Conservation (phyloP, 2,888 invertebrate species). For the Polyommatus iphigenia region DNA sequence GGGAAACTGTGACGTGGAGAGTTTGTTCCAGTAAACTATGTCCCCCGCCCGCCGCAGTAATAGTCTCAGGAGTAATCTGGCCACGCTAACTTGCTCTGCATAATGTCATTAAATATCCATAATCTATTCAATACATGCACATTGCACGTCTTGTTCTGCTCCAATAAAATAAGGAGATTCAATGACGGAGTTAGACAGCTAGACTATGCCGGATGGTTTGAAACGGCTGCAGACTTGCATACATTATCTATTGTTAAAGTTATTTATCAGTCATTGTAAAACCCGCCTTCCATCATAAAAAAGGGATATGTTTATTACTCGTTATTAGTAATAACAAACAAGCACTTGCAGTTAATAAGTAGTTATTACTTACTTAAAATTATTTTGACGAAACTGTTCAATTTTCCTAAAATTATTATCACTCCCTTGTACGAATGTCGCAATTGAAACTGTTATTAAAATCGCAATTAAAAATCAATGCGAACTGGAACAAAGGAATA, state of each 20-base stretch:
- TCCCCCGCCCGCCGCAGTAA: conserved; percentile 18
- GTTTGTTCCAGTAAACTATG: conserved; percentile 26
- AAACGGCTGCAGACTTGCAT: no score
- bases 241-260: no score
- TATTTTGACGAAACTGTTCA: no score
- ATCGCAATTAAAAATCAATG: background rate
- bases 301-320: no score
- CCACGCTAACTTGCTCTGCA: conserved; percentile 16
- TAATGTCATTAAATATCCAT: conserved; percentile 28
- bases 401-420: no score
- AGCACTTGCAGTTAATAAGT: no score
- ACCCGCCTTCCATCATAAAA: no score
- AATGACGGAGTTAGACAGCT: background rate
- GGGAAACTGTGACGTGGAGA: conserved; percentile 23
- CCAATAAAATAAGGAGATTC: background rate
- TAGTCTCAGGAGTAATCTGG: conserved; percentile 24
- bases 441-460: background rate
- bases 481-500: conserved; percentile 9
- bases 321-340: no score
- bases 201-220: background rate
- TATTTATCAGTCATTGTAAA: no score
- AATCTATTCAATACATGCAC: conserved; percentile 17
- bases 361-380: no score
- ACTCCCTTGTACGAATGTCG: background rate
- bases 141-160: conserved; percentile 5